Conservation (phyloP, 1,140 invertebrate genomes). For the Calliphora vicina region DNA sequence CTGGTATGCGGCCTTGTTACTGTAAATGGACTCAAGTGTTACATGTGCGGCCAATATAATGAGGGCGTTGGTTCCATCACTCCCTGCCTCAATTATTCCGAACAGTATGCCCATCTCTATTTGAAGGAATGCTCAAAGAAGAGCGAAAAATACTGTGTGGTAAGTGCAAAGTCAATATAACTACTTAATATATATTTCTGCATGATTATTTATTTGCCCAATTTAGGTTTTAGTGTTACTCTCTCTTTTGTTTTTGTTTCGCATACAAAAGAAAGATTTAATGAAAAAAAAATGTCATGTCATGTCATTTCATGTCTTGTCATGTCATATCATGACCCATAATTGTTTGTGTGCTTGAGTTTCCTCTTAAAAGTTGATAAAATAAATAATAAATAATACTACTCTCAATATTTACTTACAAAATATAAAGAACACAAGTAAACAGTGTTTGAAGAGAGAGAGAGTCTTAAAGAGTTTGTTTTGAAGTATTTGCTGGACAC, state of each 20-base stretch:
- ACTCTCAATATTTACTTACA: too few species aligned
- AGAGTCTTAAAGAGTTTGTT: too few species aligned
- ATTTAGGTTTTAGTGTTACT: not conserved
- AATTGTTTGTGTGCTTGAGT: too few species aligned
- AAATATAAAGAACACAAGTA: too few species aligned
- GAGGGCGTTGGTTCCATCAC: slow-evolving; percentile 83
- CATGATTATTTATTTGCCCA: not conserved
- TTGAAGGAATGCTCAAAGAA: slow-evolving; percentile 72
- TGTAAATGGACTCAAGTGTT: slow-evolving; percentile 71
- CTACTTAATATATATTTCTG: slow-evolving; percentile 14
- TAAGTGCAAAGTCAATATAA: slow-evolving; percentile 64
- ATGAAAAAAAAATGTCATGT: too few species aligned
- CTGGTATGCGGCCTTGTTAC: slow-evolving; percentile 43
- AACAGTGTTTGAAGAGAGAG: too few species aligned
- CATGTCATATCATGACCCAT: too few species aligned
- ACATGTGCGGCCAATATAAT: slow-evolving; percentile 80
- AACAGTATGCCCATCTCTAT: slow-evolving; percentile 67
- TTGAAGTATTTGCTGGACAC: too few species aligned
- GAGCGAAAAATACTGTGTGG: slow-evolving; percentile 75
- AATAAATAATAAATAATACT: too few species aligned
- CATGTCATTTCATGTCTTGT: too few species aligned
- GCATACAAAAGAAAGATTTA: too few species aligned
- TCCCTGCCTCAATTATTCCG: slow-evolving; percentile 78
- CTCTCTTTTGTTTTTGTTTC: not conserved
- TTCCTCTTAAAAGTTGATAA: too few species aligned